Evolutionary conservation across 2,888 invertebrate species (phyloP).

Genomic region (Halictus quadricinctus): DNA sequence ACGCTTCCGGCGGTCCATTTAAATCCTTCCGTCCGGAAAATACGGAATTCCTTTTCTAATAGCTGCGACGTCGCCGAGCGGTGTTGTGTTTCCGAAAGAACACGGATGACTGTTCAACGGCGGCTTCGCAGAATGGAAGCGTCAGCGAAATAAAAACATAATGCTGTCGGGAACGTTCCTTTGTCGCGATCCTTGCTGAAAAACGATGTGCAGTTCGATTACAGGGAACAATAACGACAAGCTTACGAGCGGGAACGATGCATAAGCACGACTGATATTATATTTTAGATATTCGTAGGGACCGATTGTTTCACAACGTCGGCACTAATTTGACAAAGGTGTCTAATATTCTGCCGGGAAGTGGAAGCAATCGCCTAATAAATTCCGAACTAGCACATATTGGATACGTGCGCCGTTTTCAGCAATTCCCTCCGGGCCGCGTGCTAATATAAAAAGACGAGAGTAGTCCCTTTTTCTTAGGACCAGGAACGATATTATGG

Average conservation of each 20-base stretch:
- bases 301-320: not conserved
- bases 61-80: not conserved
- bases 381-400: conserved; percentile 21
- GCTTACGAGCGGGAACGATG: no score
- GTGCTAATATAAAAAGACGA: conserved; percentile 24
- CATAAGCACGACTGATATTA: no score
- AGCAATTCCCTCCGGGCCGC: not conserved
- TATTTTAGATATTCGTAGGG: not conserved
- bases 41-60: conserved; percentile 17
- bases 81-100: not conserved
- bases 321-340: conserved; percentile 3
- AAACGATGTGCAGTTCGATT: not conserved
- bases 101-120: not conserved
- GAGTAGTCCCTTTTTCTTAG: conserved; percentile 2
- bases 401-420: conserved; percentile 32
- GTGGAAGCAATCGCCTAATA: not conserved
- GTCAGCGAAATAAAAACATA: not conserved
- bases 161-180: not conserved
- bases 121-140: not conserved
- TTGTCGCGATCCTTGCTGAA: not conserved
- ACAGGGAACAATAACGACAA: no score
- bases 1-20: conserved; percentile 14
- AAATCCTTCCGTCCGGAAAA: conserved; percentile 17
- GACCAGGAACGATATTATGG: conserved; percentile 20
- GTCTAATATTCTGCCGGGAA: conserved; percentile 7